These are phyloP conservation scores for Hemiscyllium ocellatum DNA, from an alignment of 2,113 vertebrate genomes.

Conservation along the genomic window DNA sequence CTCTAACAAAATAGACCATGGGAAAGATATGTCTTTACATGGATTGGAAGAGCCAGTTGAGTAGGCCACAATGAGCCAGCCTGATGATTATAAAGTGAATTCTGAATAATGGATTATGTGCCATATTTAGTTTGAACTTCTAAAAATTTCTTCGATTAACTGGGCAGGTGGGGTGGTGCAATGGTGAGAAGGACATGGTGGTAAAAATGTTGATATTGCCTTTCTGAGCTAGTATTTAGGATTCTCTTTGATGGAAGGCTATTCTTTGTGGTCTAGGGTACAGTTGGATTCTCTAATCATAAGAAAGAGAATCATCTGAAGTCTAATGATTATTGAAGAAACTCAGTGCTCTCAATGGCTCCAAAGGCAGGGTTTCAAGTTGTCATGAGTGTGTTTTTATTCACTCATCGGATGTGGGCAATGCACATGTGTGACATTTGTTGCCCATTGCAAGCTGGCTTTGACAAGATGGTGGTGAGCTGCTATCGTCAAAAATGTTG, in stretches of 20 bases:
- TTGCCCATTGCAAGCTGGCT: no score
- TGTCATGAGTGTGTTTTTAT: background rate
- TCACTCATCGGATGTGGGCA: no score
- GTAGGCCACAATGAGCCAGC: background rate
- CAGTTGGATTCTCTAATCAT: background rate
- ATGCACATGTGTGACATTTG: no score
- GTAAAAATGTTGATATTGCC: background rate
- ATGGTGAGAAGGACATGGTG: background rate
- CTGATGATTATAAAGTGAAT: background rate
- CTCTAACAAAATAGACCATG: background rate
- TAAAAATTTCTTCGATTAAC: background rate
- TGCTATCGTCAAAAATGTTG: no score
- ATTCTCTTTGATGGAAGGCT: background rate
- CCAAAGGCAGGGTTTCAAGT: background rate
- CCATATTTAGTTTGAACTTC: background rate
- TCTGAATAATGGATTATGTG: background rate
- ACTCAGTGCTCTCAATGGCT: background rate
- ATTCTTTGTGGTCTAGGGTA: background rate
- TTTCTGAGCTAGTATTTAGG: background rate
- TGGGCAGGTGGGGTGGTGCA: background rate
- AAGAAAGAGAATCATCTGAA: background rate
- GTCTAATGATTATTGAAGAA: background rate
- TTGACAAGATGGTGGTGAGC: no score
- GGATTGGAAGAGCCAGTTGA: background rate
- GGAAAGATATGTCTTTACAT: background rate